Base-by-base conservation (phyloP, 2,113 vertebrate species). In the Hyperopisus bebe region DNA sequence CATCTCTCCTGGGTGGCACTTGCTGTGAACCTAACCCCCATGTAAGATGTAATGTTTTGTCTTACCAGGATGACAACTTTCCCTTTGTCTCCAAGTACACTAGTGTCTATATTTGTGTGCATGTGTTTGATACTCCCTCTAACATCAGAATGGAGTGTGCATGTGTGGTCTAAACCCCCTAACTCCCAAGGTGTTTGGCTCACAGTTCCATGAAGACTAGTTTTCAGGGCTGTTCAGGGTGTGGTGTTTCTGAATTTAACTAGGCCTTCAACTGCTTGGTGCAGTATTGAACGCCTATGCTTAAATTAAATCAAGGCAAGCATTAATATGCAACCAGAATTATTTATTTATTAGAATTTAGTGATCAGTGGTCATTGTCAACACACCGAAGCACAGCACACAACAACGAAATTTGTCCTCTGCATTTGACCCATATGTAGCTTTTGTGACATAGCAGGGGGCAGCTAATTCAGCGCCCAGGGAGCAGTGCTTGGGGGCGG, bases 21-120 rank as follows among this genome's bases (percentile, higher is more conserved):
- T 91, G 88, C 19, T 80, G 53, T 48, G 88, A 85, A 21, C 48
- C n/a, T 94, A 90, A 90, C 11, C 42, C 19, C n/a, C 53, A 55
- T 27, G 7, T 51, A 35, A 90, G 42, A 55, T 44, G 13, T 31
- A 86, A 66, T 15, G 48, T 44, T 46, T 11, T 87, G 42, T 80
- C 91, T 88, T 90, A 90, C 74, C 91, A 7, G 89, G 89, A 74
- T n/a, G 5, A 55, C 90, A 48, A 31, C 35, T 80, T 84, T n/a
- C 44, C 19, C 11, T 5, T 10, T n/a, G 13, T 86, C 85, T 86
- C 48, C 85, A 46, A 21, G 8, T 84, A 55, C 85, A 87, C 47
- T 53, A 86, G 31, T 35, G 50, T 87, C 13, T 31, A 31, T 87
- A 27, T 83, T 44, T 44, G 8, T 39, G 44, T 48, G 42, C 17